A percentile compares a stretch with the other conserved stretches of the same genome.
Evolutionary conservation across 2,113 vertebrate species (phyloP).

Genomic region (Scalopus aquaticus): DNA sequence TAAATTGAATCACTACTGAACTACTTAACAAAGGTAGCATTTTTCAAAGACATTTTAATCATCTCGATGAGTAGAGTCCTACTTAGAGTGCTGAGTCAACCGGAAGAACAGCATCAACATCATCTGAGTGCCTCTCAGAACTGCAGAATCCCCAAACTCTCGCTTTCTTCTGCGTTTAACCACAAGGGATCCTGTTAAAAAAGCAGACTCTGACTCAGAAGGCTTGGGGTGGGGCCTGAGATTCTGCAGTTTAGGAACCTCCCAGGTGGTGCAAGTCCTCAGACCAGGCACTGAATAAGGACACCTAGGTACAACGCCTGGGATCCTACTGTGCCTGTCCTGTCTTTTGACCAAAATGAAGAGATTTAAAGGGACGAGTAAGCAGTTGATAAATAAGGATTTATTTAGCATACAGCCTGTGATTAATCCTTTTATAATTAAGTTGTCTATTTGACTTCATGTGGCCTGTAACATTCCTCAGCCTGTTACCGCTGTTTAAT

Average conservation of each 20-base stretch:
- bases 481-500: not conserved
- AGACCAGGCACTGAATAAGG: not conserved
- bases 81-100: not conserved
- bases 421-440: not conserved
- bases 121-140: not conserved
- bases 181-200: not conserved
- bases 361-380: not conserved
- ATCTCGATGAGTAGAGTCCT: not conserved
- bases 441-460: not conserved
- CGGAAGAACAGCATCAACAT: not conserved
- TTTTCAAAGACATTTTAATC: conserved; percentile 28
- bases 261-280: not conserved
- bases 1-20: not conserved
- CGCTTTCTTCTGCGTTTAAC: not conserved
- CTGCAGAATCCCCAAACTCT: not conserved
- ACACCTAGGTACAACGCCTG: not conserved
- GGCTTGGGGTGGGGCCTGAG: not conserved
- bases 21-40: conserved; percentile 47
- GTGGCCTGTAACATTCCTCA: not conserved
- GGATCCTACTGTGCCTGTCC: not conserved
- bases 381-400: not conserved
- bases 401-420: conserved; percentile 35
- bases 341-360: conserved; percentile 37
- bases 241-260: not conserved
- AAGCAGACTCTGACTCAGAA: not conserved